Conservation (phyloP, 2,888 invertebrate species). For the Hermaeophaga mercurialis region DNA sequence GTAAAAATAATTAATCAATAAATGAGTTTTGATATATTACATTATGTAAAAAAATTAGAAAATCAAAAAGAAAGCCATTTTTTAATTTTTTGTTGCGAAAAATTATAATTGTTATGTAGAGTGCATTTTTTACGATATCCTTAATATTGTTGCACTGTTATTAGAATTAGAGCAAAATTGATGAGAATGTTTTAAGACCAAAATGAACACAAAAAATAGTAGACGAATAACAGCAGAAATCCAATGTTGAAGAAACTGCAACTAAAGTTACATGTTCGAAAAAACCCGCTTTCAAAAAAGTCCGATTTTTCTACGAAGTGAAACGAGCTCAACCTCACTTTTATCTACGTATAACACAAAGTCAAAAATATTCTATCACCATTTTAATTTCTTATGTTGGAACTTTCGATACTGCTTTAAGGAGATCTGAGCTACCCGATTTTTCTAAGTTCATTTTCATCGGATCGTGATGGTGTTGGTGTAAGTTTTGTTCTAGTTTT, state of each 20-base stretch:
- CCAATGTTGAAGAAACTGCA: constrained; percentile 15
- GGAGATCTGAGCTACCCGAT: constrained; percentile 70
- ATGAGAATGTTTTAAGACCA: background rate
- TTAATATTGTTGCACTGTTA: no score
- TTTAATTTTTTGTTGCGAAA: no score
- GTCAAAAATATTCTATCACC: constrained; percentile 31
- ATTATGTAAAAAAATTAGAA: no score
- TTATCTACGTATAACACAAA: constrained; percentile 30
- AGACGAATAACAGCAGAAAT: constrained; percentile 9
- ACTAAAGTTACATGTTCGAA: constrained; percentile 20
- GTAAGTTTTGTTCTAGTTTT: constrained; percentile 66
- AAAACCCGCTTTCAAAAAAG: constrained; percentile 34
- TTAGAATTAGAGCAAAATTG: no score
- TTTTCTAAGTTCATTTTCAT: constrained; percentile 77
- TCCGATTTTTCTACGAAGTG: constrained; percentile 31
- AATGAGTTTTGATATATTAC: no score
- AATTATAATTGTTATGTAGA: no score
- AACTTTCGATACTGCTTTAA: constrained; percentile 78
- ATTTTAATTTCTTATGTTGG: constrained; percentile 70
- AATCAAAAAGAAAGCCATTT: no score
- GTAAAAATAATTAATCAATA: no score
- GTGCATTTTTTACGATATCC: no score
- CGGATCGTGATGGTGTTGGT: constrained; percentile 74
- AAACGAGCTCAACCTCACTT: constrained; percentile 32
- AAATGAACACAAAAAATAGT: background rate